A percentile compares a stretch with the other conserved stretches of the same genome.
Conservation (phyloP, 37 sponge, comb jelly and placozoan species). For the Halichondria panicea region DNA sequence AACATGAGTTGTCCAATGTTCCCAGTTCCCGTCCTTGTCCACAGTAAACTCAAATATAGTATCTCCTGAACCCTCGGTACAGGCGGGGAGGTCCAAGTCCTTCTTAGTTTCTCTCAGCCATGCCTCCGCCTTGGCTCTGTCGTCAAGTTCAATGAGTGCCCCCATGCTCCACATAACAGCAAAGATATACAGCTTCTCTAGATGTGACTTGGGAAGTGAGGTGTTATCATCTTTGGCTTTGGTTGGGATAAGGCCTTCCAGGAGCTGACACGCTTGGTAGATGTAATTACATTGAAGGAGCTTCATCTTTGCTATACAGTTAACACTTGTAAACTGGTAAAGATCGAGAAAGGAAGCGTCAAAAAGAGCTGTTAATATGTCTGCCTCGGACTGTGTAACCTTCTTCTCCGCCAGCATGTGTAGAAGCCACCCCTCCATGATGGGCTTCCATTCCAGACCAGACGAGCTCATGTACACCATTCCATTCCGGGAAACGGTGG, state of each 20-base stretch:
- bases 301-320: slow-evolving; percentile 86
- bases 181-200: slow-evolving; percentile 93
- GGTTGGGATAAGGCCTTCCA: slow-evolving; percentile 90
- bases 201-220: slow-evolving; percentile 50
- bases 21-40: slow-evolving; percentile 84
- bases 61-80: slow-evolving; percentile 61
- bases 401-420: slow-evolving; percentile 71
- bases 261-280: slow-evolving; percentile 73
- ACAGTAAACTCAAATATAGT: slow-evolving; percentile 98
- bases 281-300: slow-evolving; percentile 92
- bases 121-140: slow-evolving; percentile 88
- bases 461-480: slow-evolving; percentile 99
- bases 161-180: slow-evolving; percentile 98
- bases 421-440: slow-evolving; percentile 84
- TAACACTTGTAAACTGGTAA: slow-evolving; percentile 64
- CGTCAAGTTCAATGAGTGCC: slow-evolving; percentile 91
- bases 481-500: slow-evolving; percentile 98
- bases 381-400: slow-evolving; percentile 71
- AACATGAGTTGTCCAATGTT: slow-evolving; percentile 88
- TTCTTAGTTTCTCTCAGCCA: slow-evolving; percentile 85
- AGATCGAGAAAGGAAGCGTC: slow-evolving; percentile 75
- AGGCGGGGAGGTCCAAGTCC: slow-evolving; percentile 73
- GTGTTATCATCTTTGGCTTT: slow-evolving; percentile 82
- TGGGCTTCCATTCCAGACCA: slow-evolving; percentile 92
- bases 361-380: slow-evolving; percentile 71